Evolutionary conservation across 2,113 vertebrate species (phyloP), one percentile per base, ranked within the genome.

Genomic region (Piaya cayana): DNA sequence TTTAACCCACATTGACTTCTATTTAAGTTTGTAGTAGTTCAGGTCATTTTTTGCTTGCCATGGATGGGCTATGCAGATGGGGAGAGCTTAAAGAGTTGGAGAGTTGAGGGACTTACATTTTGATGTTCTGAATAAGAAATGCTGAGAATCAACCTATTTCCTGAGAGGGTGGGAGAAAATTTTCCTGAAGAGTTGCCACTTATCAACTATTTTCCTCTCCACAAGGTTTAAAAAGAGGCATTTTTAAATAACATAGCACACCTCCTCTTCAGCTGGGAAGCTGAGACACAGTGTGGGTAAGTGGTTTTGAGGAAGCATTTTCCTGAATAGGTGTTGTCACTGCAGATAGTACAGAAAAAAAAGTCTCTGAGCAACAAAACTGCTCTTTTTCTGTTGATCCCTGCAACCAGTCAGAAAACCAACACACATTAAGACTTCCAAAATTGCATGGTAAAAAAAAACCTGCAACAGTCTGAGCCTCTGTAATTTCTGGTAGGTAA

Each of bases 191-290:
- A 86, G 20, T 71, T 90, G 43, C 76, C 64, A 82, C 62, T 93
- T 90, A 62, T 27, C 58, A 92, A 91, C n/a, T 53, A 52, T 95
- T 95, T 95, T 91, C 74, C 74, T 97, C 81, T 80, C 83, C 65
- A 72, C 74, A 60, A 94, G 85, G 64, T 92, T 81, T 92, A 78
- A 90, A 90, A 88, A 83, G 67, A 88, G 16, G 30, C 43, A 81
- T 95, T 95, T 96, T 94, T 83, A 94, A 96, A 92, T 94, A 90
- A 72, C 69, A 42, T 26, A 83, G n/a, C 30, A 71, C 86, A 86
- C 68, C 72, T 90, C 72, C 88, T 94, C 86, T 90, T 94, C 90
- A 69, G 58, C 0, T 93, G 65, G 72, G 80, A 93, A 95, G 76
- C 72, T 72, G 74, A 92, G 45, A 85, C 0, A 0, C 37, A 55